Evolutionary conservation across 2,888 invertebrate genomes (phyloP), one percentile per base, ranked within the genome.

Genomic region (Thysanoteuthis rhombus): DNA sequence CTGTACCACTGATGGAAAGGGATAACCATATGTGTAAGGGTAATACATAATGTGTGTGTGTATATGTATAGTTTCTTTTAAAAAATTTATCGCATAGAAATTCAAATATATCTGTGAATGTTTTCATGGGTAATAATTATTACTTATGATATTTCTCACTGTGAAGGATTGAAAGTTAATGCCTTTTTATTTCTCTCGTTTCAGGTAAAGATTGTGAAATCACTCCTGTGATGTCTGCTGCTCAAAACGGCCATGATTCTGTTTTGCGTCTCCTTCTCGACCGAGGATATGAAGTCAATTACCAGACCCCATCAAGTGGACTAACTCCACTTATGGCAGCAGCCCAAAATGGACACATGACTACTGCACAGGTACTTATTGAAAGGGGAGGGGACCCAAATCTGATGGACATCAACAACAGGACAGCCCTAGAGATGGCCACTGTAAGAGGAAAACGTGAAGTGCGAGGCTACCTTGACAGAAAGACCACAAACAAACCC

Each of bases 391-490:
- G 96, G 39, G 97, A 97, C 94, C 96, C 97, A 1, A 97, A 97
- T 94, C 94, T 96, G 25, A 95, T 95, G 8, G 96, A 97, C 94
- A 96, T 96, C 8, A 96, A 96, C 94, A 96, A 96, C 58, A 96
- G 96, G 92, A 97, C 97, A 8, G 97, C 97, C 28, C 95, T 97
- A 16, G 97, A 97, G 94, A 96, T 97, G 92, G 97, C 97, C 16
- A 95, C 95, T 25, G 94, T 95, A 38, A 94, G 96, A 89, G 96
- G 95, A 28, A 96, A 96, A 93, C 95, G 96, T 93, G 96, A 97
- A 94, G 96, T 97, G 0, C 94, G 95, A 90, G 96, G 96, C 22
- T 97, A 96, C 94, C 95, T 97, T 22, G 97, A 97, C 42, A 94
- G 97, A 47, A 97, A 97, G 94, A 97, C 97, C 38, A 96, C 96